Base-by-base conservation (phyloP, 1,140 invertebrate species). In the Trichogramma pretiosum region DNA sequence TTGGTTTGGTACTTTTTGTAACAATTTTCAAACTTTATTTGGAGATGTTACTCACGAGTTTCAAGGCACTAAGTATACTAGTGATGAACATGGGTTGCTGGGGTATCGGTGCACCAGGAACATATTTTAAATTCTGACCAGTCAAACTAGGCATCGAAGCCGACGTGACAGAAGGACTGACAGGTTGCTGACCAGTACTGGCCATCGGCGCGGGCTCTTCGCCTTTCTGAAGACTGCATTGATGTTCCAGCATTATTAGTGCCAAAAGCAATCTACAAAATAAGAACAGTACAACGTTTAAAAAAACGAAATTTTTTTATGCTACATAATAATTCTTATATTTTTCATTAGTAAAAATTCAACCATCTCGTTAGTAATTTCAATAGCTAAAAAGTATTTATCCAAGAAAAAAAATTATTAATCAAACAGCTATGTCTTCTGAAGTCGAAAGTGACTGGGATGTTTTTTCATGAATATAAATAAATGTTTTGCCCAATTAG, bases 11-110 rank as follows among this genome's bases (percentile, higher is more conserved):
- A n/a, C n/a, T n/a, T n/a, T n/a, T n/a, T n/a, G n/a, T n/a, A n/a
- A n/a, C n/a, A n/a, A n/a, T n/a, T n/a, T n/a, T n/a, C n/a, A n/a
- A n/a, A n/a, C n/a, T n/a, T n/a, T n/a, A n/a, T n/a, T n/a, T n/a
- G n/a, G n/a, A n/a, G n/a, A n/a, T n/a, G n/a, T 11, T 28, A 56
- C 48, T 42, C 55, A 74, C 74, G 53, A 73, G 58, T 64, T 80
- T 77, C 32, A 93, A 70, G 14, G 89, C 89, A 57, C 79, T 86
- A 36, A 90, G 66, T 42, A 93, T 78, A 33, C 87, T 85, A 18
- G 85, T 80, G 16, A 92, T 67, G 61, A 95, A 93, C 79, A 94
- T 87, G 16, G 86, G 80, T 65, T 94, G 89, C 58, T 88, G 81
- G 26, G 84, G 80, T 52, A 89, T 83, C 21, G 81, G 62, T 30